A percentile compares a stretch with the other conserved stretches of the same genome.
phyloP scores from a whole-genome alignment of 2,113 vertebrate species.

The Otus sunia region DNA sequence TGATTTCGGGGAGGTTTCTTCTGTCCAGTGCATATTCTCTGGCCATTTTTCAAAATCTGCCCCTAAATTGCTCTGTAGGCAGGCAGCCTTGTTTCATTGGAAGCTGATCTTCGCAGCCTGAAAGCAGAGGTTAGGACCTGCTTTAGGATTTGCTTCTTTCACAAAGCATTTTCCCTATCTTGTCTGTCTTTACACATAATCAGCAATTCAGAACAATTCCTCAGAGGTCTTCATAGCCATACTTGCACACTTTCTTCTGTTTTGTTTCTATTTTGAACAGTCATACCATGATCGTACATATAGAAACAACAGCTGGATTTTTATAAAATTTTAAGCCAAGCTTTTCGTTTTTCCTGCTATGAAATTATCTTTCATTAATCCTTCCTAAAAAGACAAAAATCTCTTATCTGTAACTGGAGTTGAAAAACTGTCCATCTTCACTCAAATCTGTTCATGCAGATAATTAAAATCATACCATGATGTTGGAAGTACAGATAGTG shows the following conservation, averaged over 20 bases:
- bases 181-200: not conserved
- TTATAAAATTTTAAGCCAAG: not conserved
- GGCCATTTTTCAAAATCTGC: not conserved
- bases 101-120: not conserved
- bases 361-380: not conserved
- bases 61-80: not conserved
- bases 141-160: not conserved
- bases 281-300: not conserved
- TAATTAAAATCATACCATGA: not conserved
- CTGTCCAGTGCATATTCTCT: not conserved
- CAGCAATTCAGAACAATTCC: not conserved
- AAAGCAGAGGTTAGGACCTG: not conserved
- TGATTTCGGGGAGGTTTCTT: not conserved
- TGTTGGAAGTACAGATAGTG: not conserved
- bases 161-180: not conserved
- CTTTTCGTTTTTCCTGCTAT: not conserved
- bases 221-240: not conserved
- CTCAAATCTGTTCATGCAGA: not conserved
- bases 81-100: not conserved
- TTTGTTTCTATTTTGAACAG: not conserved
- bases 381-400: not conserved
- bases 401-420: not conserved
- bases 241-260: not conserved
- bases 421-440: not conserved
- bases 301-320: not conserved